Evolutionary conservation across 2,113 vertebrate species (phyloP).

Genomic region (Pipra filicauda): DNA sequence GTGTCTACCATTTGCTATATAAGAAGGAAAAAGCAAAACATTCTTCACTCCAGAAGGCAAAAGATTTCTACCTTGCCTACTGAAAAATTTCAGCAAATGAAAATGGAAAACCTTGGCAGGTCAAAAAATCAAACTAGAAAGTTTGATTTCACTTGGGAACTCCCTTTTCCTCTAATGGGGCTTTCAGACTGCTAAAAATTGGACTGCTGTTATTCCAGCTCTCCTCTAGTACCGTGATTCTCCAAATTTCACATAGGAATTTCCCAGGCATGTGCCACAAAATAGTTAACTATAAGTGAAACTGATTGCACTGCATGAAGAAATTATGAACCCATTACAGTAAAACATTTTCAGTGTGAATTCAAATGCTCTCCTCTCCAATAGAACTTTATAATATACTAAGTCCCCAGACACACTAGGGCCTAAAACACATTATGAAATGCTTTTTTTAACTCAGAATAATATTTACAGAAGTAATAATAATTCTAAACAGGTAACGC

Average conservation of each 20-base stretch:
- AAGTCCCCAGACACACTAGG: background rate
- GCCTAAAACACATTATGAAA: background rate
- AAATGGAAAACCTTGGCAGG: background rate
- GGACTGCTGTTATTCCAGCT: background rate
- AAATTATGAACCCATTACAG: background rate
- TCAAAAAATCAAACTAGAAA: background rate
- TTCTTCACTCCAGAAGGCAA: background rate
- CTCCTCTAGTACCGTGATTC: background rate
- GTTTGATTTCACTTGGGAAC: background rate
- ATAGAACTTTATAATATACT: background rate
- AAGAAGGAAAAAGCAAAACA: background rate
- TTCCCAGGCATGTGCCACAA: background rate
- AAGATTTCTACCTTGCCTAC: background rate
- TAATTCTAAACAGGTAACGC: conserved; percentile 4
- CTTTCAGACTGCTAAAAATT: background rate
- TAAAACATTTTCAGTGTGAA: background rate
- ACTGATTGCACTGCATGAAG: background rate
- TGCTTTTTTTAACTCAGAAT: background rate
- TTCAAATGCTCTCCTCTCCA: background rate
- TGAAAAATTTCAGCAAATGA: background rate
- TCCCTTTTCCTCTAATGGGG: background rate
- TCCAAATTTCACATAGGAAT: background rate
- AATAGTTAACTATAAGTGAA: conserved; percentile 30
- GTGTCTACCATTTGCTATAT: background rate
- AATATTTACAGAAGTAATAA: conserved; percentile 5